Evolutionary conservation across 2,888 invertebrate genomes (phyloP).

Genomic region (Cheilosia grossa): DNA sequence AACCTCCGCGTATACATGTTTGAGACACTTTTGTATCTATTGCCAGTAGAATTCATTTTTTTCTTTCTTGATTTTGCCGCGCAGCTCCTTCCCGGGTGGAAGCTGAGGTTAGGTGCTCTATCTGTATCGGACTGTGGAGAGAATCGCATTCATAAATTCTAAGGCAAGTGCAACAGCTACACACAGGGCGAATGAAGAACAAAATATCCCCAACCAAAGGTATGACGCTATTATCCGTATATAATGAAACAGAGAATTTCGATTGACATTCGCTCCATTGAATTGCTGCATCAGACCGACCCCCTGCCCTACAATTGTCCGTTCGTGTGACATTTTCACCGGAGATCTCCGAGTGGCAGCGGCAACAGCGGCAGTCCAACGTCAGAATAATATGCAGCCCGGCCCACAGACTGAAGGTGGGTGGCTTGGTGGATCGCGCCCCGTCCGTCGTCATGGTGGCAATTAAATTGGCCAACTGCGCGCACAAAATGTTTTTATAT

Average conservation of each 20-base stretch:
- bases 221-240: conserved; percentile 68
- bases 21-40: conserved; percentile 70
- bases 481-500: conserved; percentile 72
- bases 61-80: neutral
- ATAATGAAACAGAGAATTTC: conserved; percentile 41
- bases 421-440: conserved; percentile 70
- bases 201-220: conserved; percentile 29
- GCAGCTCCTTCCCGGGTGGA: conserved; percentile 37
- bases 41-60: conserved; percentile 28
- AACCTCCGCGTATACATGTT: conserved; percentile 59
- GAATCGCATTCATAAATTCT: conserved; percentile 71
- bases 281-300: conserved; percentile 20
- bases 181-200: neutral
- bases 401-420: conserved; percentile 67
- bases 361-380: conserved; percentile 10
- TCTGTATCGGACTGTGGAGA: conserved; percentile 17
- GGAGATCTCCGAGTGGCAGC: conserved; percentile 62
- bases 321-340: conserved; percentile 66
- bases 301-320: conserved; percentile 65
- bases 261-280: conserved; percentile 66
- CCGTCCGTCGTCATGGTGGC: conserved; percentile 70
- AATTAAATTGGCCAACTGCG: conserved; percentile 75
- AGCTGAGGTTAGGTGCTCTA: conserved; percentile 53
- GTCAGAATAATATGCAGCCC: conserved; percentile 24
- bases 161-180: conserved; percentile 69